phyloP scores from a whole-genome alignment of 2,113 vertebrate genomes.

The Catharus minimus region DNA sequence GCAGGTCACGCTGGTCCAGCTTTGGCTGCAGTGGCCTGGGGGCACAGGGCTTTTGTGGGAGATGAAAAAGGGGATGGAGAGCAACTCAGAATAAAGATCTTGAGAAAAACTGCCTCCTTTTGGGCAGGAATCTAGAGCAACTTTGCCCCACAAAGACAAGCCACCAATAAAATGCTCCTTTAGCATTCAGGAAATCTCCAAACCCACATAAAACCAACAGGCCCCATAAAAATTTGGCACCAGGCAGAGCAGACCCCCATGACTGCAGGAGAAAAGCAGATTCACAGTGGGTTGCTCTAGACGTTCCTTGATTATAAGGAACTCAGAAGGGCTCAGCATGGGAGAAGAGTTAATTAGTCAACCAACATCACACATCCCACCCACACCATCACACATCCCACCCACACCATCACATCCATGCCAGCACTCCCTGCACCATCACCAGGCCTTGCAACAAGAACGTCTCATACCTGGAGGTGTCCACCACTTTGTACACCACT shows the following conservation, averaged over 20 bases:
- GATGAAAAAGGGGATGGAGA: background rate
- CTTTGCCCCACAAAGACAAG: background rate
- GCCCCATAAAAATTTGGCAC: background rate
- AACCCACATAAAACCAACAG: background rate
- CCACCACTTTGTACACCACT: slow-evolving; percentile 92
- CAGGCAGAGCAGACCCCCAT: fast-evolving
- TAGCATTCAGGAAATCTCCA: background rate
- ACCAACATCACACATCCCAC: background rate
- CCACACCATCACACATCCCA: background rate
- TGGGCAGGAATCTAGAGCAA: background rate
- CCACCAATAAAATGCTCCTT: background rate
- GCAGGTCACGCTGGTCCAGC: background rate
- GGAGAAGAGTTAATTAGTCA: background rate
- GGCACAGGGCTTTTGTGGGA: background rate
- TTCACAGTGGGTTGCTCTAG: background rate
- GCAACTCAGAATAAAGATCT: background rate
- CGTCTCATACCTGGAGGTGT: slow-evolving; percentile 88
- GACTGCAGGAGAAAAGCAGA: background rate
- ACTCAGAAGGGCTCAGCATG: background rate
- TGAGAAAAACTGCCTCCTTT: background rate
- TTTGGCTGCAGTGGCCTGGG: background rate
- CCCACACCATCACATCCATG: background rate
- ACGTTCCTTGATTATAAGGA: background rate
- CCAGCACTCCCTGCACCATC: background rate
- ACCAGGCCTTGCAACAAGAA: background rate